These are phyloP conservation scores for Drosophila atripex DNA, from an alignment of 2,888 invertebrate genomes.

Conservation along the genomic window DNA sequence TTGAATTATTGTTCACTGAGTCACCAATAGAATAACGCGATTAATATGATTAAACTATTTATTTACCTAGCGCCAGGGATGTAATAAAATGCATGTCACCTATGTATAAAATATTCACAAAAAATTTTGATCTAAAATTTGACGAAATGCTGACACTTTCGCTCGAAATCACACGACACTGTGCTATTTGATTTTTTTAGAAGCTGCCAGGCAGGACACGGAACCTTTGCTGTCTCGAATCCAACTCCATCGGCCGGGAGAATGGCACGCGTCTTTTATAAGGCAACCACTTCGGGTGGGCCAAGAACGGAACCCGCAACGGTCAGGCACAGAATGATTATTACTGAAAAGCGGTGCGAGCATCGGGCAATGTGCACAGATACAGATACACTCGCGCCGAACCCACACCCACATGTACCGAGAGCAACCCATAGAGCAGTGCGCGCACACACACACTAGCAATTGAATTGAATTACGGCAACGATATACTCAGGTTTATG, in stretches of 20 bases:
- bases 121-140: neutral
- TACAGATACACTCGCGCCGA: constrained; percentile 27
- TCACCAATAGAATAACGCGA: constrained; percentile 8
- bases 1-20: constrained; percentile 17
- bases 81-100: constrained; percentile 32
- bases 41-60: neutral
- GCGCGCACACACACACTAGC: constrained; percentile 33
- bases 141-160: constrained; percentile 27
- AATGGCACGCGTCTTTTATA: constrained; percentile 69
- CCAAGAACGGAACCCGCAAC: constrained; percentile 76
- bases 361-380: constrained; percentile 58
- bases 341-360: constrained; percentile 78
- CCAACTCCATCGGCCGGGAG: constrained; percentile 66
- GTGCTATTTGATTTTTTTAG: constrained; percentile 3
- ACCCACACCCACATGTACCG: constrained; percentile 14
- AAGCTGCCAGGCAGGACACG: constrained; percentile 57
- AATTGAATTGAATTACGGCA: constrained; percentile 67
- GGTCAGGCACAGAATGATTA: constrained; percentile 82
- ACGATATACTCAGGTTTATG: constrained; percentile 51
- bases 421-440: constrained; percentile 6
- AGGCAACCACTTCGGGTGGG: constrained; percentile 39
- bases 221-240: constrained; percentile 54
- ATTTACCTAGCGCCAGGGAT: constrained; percentile 38
- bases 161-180: constrained; percentile 8
- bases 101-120: too few species aligned